Percentiles rank a stretch among this genome's conserved stretches.
These are phyloP conservation scores for Mionectes macconnelli DNA, from an alignment of 2,113 vertebrate species.

Conservation along the genomic window DNA sequence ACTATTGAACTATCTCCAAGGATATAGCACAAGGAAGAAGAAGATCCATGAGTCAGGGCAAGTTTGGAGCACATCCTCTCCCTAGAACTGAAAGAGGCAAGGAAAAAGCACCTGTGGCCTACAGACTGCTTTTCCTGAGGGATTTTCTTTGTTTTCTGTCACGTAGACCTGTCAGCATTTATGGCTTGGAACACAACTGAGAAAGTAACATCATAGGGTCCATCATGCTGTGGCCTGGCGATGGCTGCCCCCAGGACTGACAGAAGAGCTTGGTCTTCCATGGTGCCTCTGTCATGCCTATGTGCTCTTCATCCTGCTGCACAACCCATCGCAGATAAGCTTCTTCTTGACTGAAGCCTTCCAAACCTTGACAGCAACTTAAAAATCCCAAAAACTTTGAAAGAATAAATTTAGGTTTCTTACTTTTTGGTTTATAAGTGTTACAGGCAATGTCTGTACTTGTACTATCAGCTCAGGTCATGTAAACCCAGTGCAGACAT, in stretches of 20 bases:
- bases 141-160: background rate
- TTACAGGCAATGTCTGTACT: background rate
- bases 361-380: background rate
- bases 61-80: background rate
- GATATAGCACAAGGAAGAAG: background rate
- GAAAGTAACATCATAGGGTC: background rate
- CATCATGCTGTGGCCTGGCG: fast-evolving
- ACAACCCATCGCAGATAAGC: background rate
- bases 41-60: background rate
- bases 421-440: background rate
- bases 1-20: background rate
- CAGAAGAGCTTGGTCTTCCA: background rate
- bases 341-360: background rate
- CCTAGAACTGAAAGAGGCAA: background rate
- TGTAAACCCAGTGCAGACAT: fast-evolving
- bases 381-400: background rate
- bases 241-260: background rate
- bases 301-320: background rate
- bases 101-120: background rate
- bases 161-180: background rate
- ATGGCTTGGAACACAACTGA: fast-evolving
- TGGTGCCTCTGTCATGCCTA: background rate
- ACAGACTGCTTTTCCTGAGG: background rate
- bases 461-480: background rate
- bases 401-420: background rate